Percentiles rank a stretch among this genome's conserved stretches.
Conservation (phyloP, 2,888 invertebrate genomes). For the Tipula helvola region DNA sequence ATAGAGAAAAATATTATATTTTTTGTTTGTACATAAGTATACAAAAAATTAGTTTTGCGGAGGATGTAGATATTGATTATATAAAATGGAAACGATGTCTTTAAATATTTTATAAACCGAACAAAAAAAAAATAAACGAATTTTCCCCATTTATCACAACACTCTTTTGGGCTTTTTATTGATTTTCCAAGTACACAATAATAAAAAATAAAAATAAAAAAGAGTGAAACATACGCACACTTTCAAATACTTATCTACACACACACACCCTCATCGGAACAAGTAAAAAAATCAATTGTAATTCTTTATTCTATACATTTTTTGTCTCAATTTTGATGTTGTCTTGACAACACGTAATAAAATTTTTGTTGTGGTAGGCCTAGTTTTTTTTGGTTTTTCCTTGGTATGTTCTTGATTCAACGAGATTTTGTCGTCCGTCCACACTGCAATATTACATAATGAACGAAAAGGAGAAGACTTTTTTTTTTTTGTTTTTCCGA, state of each 20-base stretch:
- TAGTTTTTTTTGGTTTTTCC: background rate
- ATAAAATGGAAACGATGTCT: background rate
- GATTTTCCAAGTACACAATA: background rate
- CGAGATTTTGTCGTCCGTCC: background rate
- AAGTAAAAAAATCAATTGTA: background rate
- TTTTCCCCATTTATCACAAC: background rate
- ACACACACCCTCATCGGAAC: background rate
- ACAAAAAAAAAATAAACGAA: background rate
- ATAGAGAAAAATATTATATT: background rate
- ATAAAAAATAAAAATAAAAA: too few relatives aligned
- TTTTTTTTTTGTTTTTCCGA: background rate
- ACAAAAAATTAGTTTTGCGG: background rate
- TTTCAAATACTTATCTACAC: background rate
- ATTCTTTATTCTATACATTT: background rate
- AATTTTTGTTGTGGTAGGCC: slow-evolving; percentile 9
- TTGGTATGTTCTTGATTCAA: background rate
- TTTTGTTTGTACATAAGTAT: background rate
- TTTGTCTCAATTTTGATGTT: slow-evolving; percentile 1
- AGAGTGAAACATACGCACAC: background rate
- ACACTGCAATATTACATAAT: background rate
- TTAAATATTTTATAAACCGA: background rate
- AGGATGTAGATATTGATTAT: background rate
- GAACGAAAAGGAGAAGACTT: background rate
- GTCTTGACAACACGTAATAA: slow-evolving; percentile 4
- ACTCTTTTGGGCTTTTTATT: background rate